Conservation (phyloP, 2,797 vertebrate species). For the Spizella passerina region DNA sequence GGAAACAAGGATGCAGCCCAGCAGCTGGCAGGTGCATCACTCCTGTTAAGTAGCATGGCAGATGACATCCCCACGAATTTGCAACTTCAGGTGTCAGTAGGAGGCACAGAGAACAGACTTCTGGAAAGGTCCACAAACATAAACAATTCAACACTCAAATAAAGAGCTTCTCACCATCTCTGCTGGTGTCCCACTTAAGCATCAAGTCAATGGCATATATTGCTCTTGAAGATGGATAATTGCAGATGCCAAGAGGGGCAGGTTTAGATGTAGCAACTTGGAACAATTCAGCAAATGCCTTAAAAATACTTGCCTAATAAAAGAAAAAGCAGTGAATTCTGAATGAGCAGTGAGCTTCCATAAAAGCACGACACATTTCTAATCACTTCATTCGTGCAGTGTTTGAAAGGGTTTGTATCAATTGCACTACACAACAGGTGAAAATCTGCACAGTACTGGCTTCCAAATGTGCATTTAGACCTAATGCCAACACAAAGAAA, state of each 20-base stretch:
- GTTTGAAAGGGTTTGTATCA: background rate
- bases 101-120: background rate
- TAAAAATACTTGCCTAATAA: conserved; percentile 82
- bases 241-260: conserved; percentile 85
- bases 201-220: conserved; percentile 93
- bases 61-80: background rate
- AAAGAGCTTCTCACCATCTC: conserved; percentile 69
- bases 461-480: background rate
- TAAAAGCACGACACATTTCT: background rate
- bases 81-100: background rate
- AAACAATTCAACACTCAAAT: background rate
- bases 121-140: background rate
- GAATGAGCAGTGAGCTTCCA: background rate
- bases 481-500: background rate
- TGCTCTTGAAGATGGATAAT: conserved; percentile 88
- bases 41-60: background rate
- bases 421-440: background rate
- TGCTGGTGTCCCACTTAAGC: conserved; percentile 86
- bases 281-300: conserved; percentile 86
- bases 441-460: background rate
- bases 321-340: background rate
- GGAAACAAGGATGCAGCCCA: background rate
- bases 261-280: conserved; percentile 83
- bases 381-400: background rate
- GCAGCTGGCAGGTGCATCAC: background rate